Conservation (phyloP, 2,888 invertebrate species). For the Synergus itoensis region DNA sequence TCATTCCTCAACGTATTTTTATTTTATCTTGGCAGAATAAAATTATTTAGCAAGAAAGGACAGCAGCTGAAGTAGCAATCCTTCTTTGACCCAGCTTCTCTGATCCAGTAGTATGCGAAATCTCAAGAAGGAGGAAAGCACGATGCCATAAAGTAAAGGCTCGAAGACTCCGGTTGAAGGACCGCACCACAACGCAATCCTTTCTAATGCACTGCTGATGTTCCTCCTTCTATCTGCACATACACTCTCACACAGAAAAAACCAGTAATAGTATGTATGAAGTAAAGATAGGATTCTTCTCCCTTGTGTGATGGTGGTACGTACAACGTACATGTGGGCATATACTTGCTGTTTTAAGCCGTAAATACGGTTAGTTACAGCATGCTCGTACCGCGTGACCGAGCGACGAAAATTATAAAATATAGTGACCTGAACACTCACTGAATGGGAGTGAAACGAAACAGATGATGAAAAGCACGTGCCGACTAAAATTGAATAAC, state of each 20-base stretch:
- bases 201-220: slow-evolving; percentile 39
- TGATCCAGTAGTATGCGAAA: slow-evolving; percentile 22
- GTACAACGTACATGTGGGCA: slow-evolving; percentile 13
- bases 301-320: slow-evolving; percentile 9
- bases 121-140: slow-evolving; percentile 13
- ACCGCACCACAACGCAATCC: slow-evolving; percentile 35
- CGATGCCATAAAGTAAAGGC: slow-evolving; percentile 33
- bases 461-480: slow-evolving; percentile 39
- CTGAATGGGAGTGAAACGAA: slow-evolving; percentile 34
- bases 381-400: slow-evolving; percentile 27
- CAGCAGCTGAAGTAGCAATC: background rate
- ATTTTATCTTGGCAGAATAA: background rate
- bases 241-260: background rate
- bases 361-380: slow-evolving; percentile 41
- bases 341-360: slow-evolving; percentile 36
- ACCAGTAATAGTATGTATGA: background rate
- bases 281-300: slow-evolving; percentile 3
- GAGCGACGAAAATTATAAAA: slow-evolving; percentile 40
- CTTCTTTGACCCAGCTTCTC: background rate
- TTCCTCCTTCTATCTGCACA: slow-evolving; percentile 7
- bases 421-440: slow-evolving; percentile 34
- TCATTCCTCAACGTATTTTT: background rate
- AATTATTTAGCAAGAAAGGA: background rate
- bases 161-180: slow-evolving; percentile 26
- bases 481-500: slow-evolving; percentile 4